These are phyloP conservation scores for Aurelia sp. DNA, from an alignment of 30 jellyfish, hydroid and myxozoan genomes.

Conservation along the genomic window DNA sequence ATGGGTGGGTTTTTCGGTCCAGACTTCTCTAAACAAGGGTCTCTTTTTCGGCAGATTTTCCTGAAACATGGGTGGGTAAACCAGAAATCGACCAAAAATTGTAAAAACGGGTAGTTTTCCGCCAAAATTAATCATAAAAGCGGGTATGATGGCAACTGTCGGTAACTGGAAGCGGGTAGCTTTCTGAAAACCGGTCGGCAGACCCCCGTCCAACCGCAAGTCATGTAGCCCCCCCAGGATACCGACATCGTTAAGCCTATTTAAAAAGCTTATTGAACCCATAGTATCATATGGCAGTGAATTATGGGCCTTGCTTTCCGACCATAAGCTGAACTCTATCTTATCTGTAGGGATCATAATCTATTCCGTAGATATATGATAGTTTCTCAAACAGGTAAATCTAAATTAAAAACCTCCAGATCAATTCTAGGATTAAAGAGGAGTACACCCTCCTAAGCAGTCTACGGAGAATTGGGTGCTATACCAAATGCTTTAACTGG, in stretches of 20 bases:
- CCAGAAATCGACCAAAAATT: too few relatives aligned
- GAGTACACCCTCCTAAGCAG: background rate
- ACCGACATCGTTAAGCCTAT: slow-evolving; percentile 2
- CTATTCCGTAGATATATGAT: slow-evolving; percentile 5
- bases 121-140: too few relatives aligned
- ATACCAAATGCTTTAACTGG: background rate
- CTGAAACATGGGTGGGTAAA: too few relatives aligned
- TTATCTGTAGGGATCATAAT: background rate
- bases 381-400: slow-evolving; percentile 1
- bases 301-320: background rate
- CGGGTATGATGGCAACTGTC: too few relatives aligned
- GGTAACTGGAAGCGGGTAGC: too few relatives aligned
- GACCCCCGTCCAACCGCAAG: too few relatives aligned
- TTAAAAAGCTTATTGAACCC: slow-evolving; percentile 4
- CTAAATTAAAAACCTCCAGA: slow-evolving; percentile 1
- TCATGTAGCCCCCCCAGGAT: too few relatives aligned
- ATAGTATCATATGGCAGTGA: slow-evolving; percentile 20
- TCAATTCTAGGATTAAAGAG: background rate
- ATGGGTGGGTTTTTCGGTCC: too few relatives aligned
- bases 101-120: too few relatives aligned
- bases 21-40: too few relatives aligned
- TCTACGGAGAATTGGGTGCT: background rate
- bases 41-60: too few relatives aligned
- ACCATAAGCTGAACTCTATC: slow-evolving; percentile 8
- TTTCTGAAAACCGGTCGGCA: too few relatives aligned